Evolutionary conservation across 1,140 invertebrate genomes (phyloP).

Genomic region (Drosophila elegans): DNA sequence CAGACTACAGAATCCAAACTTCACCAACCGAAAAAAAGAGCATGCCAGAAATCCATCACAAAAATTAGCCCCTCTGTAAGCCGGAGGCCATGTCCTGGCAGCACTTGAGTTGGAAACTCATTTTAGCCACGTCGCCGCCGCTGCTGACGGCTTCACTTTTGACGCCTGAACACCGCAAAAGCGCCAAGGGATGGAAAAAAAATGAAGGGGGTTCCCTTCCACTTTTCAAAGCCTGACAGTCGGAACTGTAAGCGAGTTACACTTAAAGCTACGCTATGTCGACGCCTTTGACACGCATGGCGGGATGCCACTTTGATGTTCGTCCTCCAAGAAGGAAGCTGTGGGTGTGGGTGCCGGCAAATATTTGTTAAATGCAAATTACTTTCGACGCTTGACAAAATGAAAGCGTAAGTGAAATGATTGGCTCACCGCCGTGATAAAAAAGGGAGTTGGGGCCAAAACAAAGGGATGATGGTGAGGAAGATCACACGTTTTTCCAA

Average conservation of each 20-base stretch:
- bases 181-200: slow-evolving; percentile 34
- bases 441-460: not conserved
- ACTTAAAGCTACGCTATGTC: slow-evolving; percentile 76
- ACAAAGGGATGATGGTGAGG: not conserved
- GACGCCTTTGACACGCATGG: slow-evolving; percentile 78
- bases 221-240: slow-evolving; percentile 32
- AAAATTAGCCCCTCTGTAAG: slow-evolving; percentile 60
- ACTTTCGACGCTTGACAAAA: slow-evolving; percentile 75
- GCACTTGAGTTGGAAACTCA: slow-evolving; percentile 61
- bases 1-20: not conserved
- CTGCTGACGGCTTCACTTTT: slow-evolving; percentile 41
- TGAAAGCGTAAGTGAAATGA: slow-evolving; percentile 67
- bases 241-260: slow-evolving; percentile 59
- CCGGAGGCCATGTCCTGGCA: slow-evolving; percentile 44
- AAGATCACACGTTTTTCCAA: slow-evolving; percentile 21
- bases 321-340: slow-evolving; percentile 10
- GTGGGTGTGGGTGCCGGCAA: slow-evolving; percentile 30
- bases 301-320: slow-evolving; percentile 69
- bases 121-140: slow-evolving; percentile 45
- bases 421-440: slow-evolving; percentile 43
- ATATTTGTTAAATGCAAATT: slow-evolving; percentile 82
- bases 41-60: slow-evolving; percentile 61
- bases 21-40: slow-evolving; percentile 7
- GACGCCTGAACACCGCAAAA: slow-evolving; percentile 36
- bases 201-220: slow-evolving; percentile 3